Conservation (phyloP, 92 coral and sea anemone species). For the Paramuricea clavata region DNA sequence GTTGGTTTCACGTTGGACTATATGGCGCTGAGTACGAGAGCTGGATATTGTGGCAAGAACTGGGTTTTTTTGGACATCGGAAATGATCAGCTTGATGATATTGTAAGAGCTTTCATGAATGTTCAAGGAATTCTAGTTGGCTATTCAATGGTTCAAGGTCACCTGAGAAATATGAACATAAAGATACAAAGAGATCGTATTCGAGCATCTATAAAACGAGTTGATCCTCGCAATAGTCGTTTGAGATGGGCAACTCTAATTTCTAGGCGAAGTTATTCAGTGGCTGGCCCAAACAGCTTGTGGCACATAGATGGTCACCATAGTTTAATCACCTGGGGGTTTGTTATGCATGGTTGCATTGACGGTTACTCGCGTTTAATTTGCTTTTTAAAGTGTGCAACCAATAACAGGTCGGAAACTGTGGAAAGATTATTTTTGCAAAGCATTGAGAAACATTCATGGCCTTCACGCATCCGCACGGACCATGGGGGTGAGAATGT, state of each 20-base stretch:
- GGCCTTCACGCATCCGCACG: slow-evolving; percentile 69
- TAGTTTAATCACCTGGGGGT: slow-evolving; percentile 70
- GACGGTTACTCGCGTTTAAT: slow-evolving; percentile 66
- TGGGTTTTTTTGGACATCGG: slow-evolving; percentile 67
- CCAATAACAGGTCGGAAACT: slow-evolving; percentile 70
- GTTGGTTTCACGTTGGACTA: slow-evolving; percentile 76
- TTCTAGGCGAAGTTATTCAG: slow-evolving; percentile 69
- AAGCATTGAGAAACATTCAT: slow-evolving; percentile 47
- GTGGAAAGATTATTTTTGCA: slow-evolving; percentile 60
- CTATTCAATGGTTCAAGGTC: slow-evolving; percentile 75
- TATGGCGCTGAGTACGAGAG: slow-evolving; percentile 76
- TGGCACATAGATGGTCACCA: slow-evolving; percentile 82
- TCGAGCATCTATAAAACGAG: slow-evolving; percentile 64
- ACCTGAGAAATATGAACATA: slow-evolving; percentile 54
- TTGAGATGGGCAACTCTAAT: slow-evolving; percentile 71
- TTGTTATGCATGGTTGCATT: slow-evolving; percentile 72
- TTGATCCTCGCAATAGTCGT: slow-evolving; percentile 71
- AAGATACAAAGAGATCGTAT: slow-evolving; percentile 63
- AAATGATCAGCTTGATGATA: slow-evolving; percentile 63
- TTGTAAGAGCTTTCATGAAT: slow-evolving; percentile 67
- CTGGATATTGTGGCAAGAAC: slow-evolving; percentile 70
- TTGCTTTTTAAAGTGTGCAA: slow-evolving; percentile 67
- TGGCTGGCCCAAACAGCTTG: slow-evolving; percentile 72
- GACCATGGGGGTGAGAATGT: slow-evolving; percentile 75
- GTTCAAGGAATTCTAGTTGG: slow-evolving; percentile 74